Evolutionary conservation across 1,140 invertebrate species (phyloP).

Genomic region (Drosophila lacertosa): DNA sequence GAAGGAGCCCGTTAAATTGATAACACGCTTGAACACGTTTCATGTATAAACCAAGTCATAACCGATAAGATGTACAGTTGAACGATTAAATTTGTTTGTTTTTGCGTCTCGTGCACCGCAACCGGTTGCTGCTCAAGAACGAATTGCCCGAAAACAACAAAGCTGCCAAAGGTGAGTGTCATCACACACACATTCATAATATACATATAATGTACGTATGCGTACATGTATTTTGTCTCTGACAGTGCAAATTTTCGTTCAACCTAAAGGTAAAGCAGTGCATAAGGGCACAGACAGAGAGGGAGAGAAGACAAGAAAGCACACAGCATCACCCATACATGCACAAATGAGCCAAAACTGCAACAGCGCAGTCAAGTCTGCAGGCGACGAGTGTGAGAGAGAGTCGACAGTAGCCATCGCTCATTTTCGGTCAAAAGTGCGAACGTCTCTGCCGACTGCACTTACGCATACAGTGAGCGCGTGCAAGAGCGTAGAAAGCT

Average conservation of each 20-base stretch:
- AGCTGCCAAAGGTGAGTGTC: background rate
- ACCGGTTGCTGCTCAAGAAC: background rate
- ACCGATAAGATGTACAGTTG: slow-evolving; percentile 4
- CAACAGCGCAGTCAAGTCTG: background rate
- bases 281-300: background rate
- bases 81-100: background rate
- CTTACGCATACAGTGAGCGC: background rate
- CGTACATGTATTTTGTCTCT: background rate
- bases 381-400: background rate
- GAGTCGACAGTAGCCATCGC: background rate
- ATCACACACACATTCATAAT: background rate
- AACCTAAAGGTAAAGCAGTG: background rate
- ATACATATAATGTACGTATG: no score
- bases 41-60: background rate
- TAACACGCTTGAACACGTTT: background rate
- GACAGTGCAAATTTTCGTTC: background rate
- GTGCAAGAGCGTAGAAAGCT: background rate
- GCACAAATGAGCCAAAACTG: background rate
- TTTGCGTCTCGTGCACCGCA: slow-evolving; percentile 1
- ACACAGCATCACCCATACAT: background rate
- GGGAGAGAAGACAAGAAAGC: background rate
- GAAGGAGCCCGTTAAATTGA: background rate
- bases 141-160: background rate
- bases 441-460: background rate
- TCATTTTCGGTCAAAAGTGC: background rate